A percentile compares a stretch with the other conserved stretches of the same genome.
These are phyloP conservation scores for Psilopogon haemacephalus DNA, from an alignment of 2,113 vertebrate genomes.

Conservation along the genomic window DNA sequence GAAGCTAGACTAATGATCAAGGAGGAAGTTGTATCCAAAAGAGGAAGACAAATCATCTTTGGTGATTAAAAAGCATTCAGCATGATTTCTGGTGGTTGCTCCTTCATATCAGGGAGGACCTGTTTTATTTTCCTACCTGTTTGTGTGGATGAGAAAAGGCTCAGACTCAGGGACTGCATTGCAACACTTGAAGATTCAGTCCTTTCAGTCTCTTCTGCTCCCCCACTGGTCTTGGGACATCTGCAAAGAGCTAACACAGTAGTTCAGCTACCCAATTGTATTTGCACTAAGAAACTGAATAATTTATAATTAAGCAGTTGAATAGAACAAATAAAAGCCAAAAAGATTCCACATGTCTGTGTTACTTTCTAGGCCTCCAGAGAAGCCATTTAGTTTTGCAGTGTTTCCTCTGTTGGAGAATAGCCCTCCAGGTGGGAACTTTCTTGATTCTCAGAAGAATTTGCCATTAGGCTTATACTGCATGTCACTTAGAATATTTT, in stretches of 20 bases:
- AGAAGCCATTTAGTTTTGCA: constrained; percentile 3
- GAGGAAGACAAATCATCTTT: not conserved
- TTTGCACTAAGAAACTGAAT: not conserved
- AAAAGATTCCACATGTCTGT: not conserved
- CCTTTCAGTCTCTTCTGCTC: not conserved
- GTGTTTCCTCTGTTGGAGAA: not conserved
- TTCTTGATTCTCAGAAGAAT: not conserved
- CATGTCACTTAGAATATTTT: not conserved
- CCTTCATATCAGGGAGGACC: not conserved
- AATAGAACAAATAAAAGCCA: not conserved
- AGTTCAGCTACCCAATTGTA: not conserved
- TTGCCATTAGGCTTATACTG: not conserved
- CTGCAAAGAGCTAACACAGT: not conserved
- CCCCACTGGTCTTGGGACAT: not conserved
- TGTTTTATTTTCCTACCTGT: not conserved
- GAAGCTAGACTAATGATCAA: not conserved
- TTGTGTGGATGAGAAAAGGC: not conserved
- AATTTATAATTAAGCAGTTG: not conserved
- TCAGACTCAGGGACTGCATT: not conserved
- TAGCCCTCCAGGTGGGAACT: not conserved
- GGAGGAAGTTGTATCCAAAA: not conserved
- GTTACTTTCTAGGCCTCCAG: not conserved
- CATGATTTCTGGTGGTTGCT: not conserved
- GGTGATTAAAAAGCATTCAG: not conserved
- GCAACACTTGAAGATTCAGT: not conserved